Percentiles rank a stretch among this genome's conserved stretches.
Evolutionary conservation across 1,140 invertebrate genomes (phyloP).

Genomic region (Oryctes rhinoceros): DNA sequence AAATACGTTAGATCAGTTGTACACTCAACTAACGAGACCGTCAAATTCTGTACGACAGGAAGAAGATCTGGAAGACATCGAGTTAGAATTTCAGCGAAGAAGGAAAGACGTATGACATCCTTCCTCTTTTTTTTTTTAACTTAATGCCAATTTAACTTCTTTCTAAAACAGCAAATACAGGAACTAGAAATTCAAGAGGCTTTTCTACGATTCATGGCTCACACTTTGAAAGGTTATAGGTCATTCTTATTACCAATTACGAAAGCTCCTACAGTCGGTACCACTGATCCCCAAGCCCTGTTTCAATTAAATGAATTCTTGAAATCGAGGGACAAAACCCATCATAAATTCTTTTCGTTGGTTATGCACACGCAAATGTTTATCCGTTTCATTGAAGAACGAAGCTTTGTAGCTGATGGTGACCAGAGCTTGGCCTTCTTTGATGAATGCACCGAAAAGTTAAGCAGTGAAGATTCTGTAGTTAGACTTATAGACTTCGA

Average conservation of each 20-base stretch:
- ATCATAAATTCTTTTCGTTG: slow-evolving; percentile 90
- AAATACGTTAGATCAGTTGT: slow-evolving; percentile 74
- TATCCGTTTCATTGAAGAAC: slow-evolving; percentile 97
- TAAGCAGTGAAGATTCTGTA: slow-evolving; percentile 68
- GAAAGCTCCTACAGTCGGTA: slow-evolving; percentile 89
- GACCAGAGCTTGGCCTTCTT: slow-evolving; percentile 95
- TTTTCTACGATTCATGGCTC: slow-evolving; percentile 95
- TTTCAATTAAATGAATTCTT: slow-evolving; percentile 92
- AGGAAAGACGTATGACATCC: slow-evolving; percentile 68
- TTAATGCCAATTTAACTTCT: not conserved
- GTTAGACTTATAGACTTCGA: slow-evolving; percentile 60
- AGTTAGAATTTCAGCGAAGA: slow-evolving; percentile 77
- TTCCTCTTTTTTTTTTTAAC: not conserved
- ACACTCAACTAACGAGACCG: slow-evolving; percentile 52
- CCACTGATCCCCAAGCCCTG: slow-evolving; percentile 92
- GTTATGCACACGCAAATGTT: slow-evolving; percentile 97
- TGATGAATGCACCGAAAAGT: slow-evolving; percentile 92
- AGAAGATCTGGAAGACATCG: slow-evolving; percentile 61
- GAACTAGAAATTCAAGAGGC: slow-evolving; percentile 97
- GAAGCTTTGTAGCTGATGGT: slow-evolving; percentile 97
- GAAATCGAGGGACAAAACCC: slow-evolving; percentile 76
- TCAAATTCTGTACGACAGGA: not conserved
- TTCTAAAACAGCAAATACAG: slow-evolving; percentile 70
- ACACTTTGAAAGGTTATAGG: slow-evolving; percentile 91
- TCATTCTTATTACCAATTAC: slow-evolving; percentile 92